Evolutionary conservation across 2,888 invertebrate species (phyloP).

Genomic region (Lochmaea capreae): DNA sequence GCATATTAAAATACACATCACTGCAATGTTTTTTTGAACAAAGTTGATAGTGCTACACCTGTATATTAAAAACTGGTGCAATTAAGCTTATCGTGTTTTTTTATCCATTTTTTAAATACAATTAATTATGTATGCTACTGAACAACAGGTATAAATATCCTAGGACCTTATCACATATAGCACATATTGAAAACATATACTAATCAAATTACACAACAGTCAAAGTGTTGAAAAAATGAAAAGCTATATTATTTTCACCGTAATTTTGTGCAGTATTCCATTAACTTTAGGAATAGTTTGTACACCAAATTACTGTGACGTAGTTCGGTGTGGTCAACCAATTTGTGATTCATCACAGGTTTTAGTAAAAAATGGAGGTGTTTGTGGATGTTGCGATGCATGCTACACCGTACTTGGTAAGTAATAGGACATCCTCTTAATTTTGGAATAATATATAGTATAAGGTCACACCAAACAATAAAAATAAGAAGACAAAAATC

Average conservation of each 20-base stretch:
- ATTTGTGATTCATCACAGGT: neutral
- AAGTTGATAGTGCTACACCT: no score
- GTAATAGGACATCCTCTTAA: neutral
- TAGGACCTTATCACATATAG: no score
- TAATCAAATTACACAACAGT: neutral
- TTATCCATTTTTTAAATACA: no score
- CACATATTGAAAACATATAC: no score
- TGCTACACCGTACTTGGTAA: neutral
- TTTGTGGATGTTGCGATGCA: constrained; percentile 2
- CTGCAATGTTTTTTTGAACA: no score
- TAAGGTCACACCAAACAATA: no score
- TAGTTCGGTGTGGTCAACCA: neutral
- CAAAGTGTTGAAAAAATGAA: neutral
- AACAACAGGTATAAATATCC: no score
- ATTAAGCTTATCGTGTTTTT: no score
- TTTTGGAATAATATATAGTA: neutral
- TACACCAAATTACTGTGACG: neutral
- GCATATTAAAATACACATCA: no score
- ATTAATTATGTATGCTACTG: no score
- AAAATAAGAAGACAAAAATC: no score
- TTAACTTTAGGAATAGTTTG: constrained; percentile 2
- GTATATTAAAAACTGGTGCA: no score
- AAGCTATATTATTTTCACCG: neutral
- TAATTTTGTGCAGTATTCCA: neutral
- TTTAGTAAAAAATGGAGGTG: neutral